phyloP scores from a whole-genome alignment of 2,888 invertebrate genomes.

The Agriopis aurantiaria region DNA sequence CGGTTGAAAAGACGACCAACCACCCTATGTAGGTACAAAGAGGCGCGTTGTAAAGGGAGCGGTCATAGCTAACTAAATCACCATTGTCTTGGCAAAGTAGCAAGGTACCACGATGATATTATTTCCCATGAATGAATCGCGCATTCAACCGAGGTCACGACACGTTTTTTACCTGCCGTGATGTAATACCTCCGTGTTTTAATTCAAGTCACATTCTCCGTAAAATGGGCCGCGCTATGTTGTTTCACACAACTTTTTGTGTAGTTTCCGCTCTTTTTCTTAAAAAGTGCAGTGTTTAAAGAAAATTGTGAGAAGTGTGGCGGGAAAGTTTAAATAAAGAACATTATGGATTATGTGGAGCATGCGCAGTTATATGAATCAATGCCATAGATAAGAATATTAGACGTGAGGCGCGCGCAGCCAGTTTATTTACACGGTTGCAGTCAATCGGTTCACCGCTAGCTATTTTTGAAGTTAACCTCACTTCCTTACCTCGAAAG shows the following conservation, averaged over 20 bases:
- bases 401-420: constrained; percentile 48
- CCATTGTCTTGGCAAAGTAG: constrained; percentile 70
- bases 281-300: constrained; percentile 15
- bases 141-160: constrained; percentile 69
- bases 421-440: constrained; percentile 73
- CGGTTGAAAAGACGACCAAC: too few species aligned
- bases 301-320: constrained; percentile 38
- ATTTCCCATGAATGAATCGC: constrained; percentile 80
- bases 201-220: constrained; percentile 59
- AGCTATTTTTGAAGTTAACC: constrained; percentile 80
- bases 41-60: constrained; percentile 37
- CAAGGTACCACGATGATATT: constrained; percentile 53
- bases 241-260: constrained; percentile 25
- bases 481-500: constrained; percentile 67
- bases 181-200: constrained; percentile 70
- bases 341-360: constrained; percentile 60
- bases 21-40: too few species aligned
- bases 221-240: constrained; percentile 30
- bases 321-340: constrained; percentile 56
- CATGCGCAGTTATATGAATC: constrained; percentile 60
- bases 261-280: constrained; percentile 10
- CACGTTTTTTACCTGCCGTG: constrained; percentile 73
- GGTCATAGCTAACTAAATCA: constrained; percentile 38
- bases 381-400: constrained; percentile 35
- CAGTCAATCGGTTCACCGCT: constrained; percentile 61